Percentiles rank a stretch among this genome's conserved stretches.
Evolutionary conservation across 1,140 invertebrate species (phyloP).

Genomic region (Pseudomyrmex sp.): DNA sequence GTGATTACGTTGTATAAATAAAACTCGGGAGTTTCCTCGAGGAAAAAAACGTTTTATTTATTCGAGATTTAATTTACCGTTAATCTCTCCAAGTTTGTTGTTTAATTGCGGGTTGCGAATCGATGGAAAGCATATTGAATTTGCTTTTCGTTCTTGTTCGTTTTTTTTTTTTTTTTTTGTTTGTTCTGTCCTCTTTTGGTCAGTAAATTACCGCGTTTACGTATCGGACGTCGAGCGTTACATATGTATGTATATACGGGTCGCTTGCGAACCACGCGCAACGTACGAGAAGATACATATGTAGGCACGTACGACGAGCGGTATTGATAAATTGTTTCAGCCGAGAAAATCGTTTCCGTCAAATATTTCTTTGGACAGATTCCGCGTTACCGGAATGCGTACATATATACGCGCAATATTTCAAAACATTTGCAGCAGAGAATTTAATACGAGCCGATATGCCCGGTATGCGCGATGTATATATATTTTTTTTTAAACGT

Average conservation of each 20-base stretch:
- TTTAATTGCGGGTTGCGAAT: neutral
- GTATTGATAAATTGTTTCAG: neutral
- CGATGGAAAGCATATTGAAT: neutral
- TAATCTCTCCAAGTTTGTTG: slow-evolving; percentile 4
- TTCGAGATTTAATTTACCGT: slow-evolving; percentile 3
- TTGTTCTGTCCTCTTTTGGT: neutral
- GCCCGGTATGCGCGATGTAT: too few species aligned
- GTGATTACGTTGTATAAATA: too few species aligned
- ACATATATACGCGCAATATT: neutral
- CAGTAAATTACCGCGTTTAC: neutral
- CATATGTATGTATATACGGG: neutral
- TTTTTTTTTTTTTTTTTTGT: neutral
- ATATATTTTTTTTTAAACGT: too few species aligned
- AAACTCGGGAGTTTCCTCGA: neutral
- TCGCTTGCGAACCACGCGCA: too few species aligned
- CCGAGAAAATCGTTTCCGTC: neutral
- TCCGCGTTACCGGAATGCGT: too few species aligned
- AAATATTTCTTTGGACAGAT: slow-evolving; percentile 6
- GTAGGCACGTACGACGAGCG: neutral
- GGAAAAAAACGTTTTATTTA: neutral
- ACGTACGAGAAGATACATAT: neutral
- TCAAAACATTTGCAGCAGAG: too few species aligned
- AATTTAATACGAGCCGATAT: too few species aligned
- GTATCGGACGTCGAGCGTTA: neutral
- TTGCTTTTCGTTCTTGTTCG: neutral